Conservation (phyloP, 2,888 invertebrate species). For the Zelleria hepariella region DNA sequence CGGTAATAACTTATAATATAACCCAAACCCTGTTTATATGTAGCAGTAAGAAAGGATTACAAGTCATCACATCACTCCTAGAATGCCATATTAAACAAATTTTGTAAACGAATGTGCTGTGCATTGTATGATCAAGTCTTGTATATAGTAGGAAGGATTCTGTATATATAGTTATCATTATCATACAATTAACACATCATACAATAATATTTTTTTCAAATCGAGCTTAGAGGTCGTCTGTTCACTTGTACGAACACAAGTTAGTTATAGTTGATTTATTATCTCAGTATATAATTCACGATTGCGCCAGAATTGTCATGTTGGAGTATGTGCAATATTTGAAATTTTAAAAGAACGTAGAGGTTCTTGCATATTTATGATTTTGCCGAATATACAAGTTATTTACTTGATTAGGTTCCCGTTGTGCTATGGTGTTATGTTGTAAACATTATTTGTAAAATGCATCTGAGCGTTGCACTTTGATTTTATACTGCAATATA, state of each 20-base stretch:
- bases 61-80: background rate
- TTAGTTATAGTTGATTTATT: background rate
- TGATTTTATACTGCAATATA: background rate
- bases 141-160: slow-evolving; percentile 22
- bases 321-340: no score
- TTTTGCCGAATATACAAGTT: no score
- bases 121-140: slow-evolving; percentile 23
- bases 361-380: no score
- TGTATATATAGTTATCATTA: slow-evolving; percentile 21
- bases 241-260: background rate
- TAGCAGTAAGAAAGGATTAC: background rate
- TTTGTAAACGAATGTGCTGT: slow-evolving; percentile 20
- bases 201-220: background rate
- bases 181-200: slow-evolving; percentile 12
- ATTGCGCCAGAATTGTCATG: background rate
- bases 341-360: background rate
- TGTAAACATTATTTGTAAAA: background rate
- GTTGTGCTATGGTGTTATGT: background rate
- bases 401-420: background rate
- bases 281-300: background rate
- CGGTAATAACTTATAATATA: background rate
- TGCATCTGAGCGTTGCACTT: background rate
- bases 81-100: slow-evolving; percentile 1
- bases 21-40: background rate
- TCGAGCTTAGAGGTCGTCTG: background rate